Conservation (phyloP, 2,113 vertebrate species). For the Semicossyphus pulcher region DNA sequence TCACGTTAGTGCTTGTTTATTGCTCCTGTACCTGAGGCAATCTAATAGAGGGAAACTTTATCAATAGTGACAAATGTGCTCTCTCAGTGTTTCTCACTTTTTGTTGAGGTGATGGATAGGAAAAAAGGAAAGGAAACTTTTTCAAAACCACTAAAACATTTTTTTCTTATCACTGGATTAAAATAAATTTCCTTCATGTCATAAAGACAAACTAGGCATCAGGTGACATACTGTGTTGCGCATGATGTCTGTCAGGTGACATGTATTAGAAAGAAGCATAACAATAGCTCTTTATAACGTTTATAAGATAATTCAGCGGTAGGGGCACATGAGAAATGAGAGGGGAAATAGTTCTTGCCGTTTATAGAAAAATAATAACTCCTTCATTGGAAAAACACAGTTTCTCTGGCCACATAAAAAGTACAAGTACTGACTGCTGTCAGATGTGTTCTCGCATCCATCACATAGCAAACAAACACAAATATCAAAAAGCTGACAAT, state of each 20-base stretch:
- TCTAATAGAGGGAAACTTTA: not conserved
- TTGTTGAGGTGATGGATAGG: not conserved
- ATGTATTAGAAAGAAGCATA: not conserved
- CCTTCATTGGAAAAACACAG: not conserved
- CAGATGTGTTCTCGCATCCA: slow-evolving; percentile 4
- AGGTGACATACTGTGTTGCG: not conserved
- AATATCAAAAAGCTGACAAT: not conserved
- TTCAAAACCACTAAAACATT: not conserved
- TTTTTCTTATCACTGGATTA: not conserved
- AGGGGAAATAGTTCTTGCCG: not conserved
- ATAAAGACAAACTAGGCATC: not conserved
- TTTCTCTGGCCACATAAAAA: not conserved
- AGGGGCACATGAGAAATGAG: not conserved
- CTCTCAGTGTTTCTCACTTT: not conserved
- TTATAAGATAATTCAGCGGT: not conserved
- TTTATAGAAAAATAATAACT: not conserved
- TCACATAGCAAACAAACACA: too few relatives aligned
- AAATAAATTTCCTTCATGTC: not conserved
- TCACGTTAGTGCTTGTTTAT: not conserved
- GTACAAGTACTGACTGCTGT: not conserved
- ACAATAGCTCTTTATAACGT: not conserved
- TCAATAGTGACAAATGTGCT: not conserved
- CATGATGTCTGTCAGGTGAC: not conserved
- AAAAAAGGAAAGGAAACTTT: not conserved
- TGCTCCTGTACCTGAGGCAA: not conserved